A percentile compares a stretch with the other conserved stretches of the same genome.
These are phyloP conservation scores for Trichogramma dendrolimi DNA, from an alignment of 2,888 invertebrate genomes.

Conservation along the genomic window DNA sequence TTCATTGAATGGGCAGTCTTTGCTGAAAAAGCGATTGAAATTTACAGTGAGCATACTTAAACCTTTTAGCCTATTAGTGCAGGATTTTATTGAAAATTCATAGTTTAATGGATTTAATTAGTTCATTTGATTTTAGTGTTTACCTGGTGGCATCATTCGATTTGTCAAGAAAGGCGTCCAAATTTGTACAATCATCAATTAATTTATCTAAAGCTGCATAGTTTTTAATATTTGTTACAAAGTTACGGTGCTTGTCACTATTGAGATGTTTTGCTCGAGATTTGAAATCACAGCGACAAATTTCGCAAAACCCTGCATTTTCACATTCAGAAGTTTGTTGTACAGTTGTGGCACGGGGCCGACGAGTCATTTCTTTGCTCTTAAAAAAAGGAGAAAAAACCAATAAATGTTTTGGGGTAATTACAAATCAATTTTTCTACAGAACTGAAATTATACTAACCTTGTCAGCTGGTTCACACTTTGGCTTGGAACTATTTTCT, in stretches of 20 bases:
- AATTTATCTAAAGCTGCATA: constrained; percentile 71
- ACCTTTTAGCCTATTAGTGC: no score
- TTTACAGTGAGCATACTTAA: background rate
- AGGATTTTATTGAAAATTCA: background rate
- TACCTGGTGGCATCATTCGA: constrained; percentile 47
- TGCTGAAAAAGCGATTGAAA: constrained; percentile 32
- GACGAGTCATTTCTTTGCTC: constrained; percentile 53
- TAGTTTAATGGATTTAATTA: background rate
- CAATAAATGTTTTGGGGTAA: no score
- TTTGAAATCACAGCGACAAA: constrained; percentile 72
- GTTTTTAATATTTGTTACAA: constrained; percentile 70
- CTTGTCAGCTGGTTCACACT: no score
- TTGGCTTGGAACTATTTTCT: no score
- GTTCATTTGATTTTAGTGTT: constrained; percentile 12
- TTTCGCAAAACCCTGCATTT: constrained; percentile 70
- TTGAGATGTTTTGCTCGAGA: constrained; percentile 68
- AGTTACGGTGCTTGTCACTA: constrained; percentile 69
- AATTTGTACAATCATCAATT: constrained; percentile 65
- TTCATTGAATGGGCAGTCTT: constrained; percentile 44
- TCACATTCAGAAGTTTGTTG: constrained; percentile 48
- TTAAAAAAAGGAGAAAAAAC: constrained; percentile 25
- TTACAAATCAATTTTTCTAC: no score
- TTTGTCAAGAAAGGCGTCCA: constrained; percentile 65
- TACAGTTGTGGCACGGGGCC: constrained; percentile 46
- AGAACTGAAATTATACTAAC: no score